A percentile compares a stretch with the other conserved stretches of the same genome.
These are phyloP conservation scores for Caenorhabditis sp. DNA, from an alignment of 2,888 invertebrate species.

Conservation along the genomic window DNA sequence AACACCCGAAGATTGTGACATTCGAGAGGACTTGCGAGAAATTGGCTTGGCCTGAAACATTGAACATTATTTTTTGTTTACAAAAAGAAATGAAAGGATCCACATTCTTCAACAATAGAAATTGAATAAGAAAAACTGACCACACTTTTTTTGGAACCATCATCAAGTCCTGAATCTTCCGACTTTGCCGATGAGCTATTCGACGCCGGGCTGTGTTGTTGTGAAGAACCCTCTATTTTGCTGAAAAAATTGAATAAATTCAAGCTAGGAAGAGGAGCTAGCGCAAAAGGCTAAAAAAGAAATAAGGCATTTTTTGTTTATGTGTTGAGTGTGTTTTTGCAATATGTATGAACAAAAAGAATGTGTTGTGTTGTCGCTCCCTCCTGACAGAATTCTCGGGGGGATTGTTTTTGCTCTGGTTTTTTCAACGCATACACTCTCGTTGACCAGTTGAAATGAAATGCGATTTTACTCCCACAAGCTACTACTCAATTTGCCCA, in stretches of 20 bases:
- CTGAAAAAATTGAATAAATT: slow-evolving; percentile 20
- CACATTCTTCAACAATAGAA: not conserved
- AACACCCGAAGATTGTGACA: slow-evolving; percentile 47
- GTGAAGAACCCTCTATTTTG: slow-evolving; percentile 43
- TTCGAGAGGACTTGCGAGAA: slow-evolving; percentile 44
- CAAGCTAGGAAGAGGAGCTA: too few species aligned
- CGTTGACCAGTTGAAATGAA: not conserved
- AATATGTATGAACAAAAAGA: slow-evolving; percentile 8
- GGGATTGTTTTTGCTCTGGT: not conserved
- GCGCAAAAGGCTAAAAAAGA: too few species aligned
- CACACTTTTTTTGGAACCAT: slow-evolving; percentile 42
- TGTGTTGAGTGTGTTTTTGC: slow-evolving; percentile 14
- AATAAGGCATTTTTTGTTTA: not conserved
- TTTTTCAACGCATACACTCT: not conserved
- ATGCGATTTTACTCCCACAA: not conserved
- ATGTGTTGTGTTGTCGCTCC: slow-evolving; percentile 21
- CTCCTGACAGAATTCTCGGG: not conserved
- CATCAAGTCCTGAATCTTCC: slow-evolving; percentile 52
- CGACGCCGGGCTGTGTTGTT: slow-evolving; percentile 53
- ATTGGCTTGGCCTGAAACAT: slow-evolving; percentile 37
- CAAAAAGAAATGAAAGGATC: not conserved
- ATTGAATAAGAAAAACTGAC: slow-evolving; percentile 14
- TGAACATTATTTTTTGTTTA: not conserved
- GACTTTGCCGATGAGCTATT: slow-evolving; percentile 51
- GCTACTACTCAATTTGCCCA: too few species aligned